Evolutionary conservation across 2,113 vertebrate genomes (phyloP).

Genomic region (Cyprinodon brontotheroides): DNA sequence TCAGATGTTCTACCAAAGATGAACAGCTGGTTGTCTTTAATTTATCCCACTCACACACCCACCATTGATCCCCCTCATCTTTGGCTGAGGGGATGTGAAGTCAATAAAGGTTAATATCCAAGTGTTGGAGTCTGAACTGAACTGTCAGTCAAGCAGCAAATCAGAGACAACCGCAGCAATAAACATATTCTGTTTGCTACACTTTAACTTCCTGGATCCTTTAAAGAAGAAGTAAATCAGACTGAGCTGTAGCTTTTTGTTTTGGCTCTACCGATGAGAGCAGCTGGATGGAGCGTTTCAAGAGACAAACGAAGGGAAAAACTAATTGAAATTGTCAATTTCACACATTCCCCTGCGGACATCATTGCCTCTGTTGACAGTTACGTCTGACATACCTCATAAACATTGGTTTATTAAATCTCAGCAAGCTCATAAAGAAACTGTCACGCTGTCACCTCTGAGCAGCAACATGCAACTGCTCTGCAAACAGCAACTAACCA

Average conservation of each 20-base stretch:
- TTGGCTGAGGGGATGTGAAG: slow-evolving; percentile 9
- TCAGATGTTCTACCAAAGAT: slow-evolving; percentile 43
- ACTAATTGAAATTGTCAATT: not conserved
- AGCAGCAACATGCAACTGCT: not conserved
- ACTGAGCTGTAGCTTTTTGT: not conserved
- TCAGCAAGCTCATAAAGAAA: not conserved
- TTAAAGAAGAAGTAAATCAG: not conserved
- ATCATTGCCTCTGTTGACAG: not conserved
- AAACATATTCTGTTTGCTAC: not conserved
- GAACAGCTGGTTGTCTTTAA: slow-evolving; percentile 48
- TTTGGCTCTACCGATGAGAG: not conserved
- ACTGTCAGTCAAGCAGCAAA: slow-evolving; percentile 20
- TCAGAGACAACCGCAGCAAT: not conserved
- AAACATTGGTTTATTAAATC: slow-evolving; percentile 2
- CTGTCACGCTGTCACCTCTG: not conserved
- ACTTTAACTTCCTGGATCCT: not conserved
- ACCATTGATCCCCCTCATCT: slow-evolving; percentile 18
- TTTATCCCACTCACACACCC: not conserved
- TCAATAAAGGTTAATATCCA: slow-evolving; percentile 26
- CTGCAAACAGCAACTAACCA: not conserved
- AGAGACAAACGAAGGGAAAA: not conserved
- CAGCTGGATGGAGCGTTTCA: not conserved
- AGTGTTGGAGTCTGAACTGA: slow-evolving; percentile 2
- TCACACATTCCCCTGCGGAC: not conserved
- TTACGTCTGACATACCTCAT: not conserved